Evolutionary conservation across 2,888 invertebrate genomes (phyloP), one percentile per base, ranked within the genome.

Genomic region (Eutolmus rufibarbis): DNA sequence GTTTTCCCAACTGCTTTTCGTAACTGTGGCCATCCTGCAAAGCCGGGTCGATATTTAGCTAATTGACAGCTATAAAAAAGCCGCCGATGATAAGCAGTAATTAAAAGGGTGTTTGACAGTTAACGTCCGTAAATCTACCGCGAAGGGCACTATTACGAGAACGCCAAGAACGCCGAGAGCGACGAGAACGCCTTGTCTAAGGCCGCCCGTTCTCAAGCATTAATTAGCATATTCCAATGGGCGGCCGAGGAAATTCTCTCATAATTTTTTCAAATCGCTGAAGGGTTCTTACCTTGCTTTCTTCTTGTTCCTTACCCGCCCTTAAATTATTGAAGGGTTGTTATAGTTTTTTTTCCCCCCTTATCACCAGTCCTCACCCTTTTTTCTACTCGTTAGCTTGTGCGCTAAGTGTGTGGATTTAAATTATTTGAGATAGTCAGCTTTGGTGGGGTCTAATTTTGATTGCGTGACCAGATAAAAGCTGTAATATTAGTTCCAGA

Each of bases 401-500:
- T 57, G 76, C 19, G 76, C 40, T 82, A 82, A 57, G 40, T 57
- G 82, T 66, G 66, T 82, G 66, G 82, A 57, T 82, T 82, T 82
- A 82, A 82, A 82, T 82, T 57, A 82, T 82, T 82, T 82, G 66
- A 82, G 82, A 82, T 57, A 82, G 56, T 51, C 82, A 57, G 37
- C 31, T 57, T 14, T 56, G 91, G 91, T 91, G 90, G 90, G 91
- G 91, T 91, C 91, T 92, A 91, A 92, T 92, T 91, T 91, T 90
- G 92, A 92, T 92, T 92, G 92, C 92, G 92, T 92, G 92, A 90
- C 90, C 88, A 89, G 89, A 90, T 90, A 89, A 89, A 89, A 88
- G 88, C 89, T 89, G 88, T 89, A 88, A 89, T 89, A 89, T 88
- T 88, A 88, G 88, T 88, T 87, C 87, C 87, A 87, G 87, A 89